Conservation (phyloP, 1,140 invertebrate genomes). For the Cyclina sinensis region DNA sequence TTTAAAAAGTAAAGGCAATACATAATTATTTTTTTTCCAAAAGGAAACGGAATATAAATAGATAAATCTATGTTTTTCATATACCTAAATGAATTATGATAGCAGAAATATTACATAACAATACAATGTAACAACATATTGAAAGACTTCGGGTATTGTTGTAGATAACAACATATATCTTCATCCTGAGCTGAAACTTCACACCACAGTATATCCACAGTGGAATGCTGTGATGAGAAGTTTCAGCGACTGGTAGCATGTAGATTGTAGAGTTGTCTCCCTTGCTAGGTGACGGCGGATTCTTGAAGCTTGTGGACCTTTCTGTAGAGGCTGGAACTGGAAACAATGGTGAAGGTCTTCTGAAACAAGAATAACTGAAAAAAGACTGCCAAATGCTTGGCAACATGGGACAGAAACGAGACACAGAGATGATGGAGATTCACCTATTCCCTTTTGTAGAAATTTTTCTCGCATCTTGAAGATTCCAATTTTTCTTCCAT, state of each 20-base stretch:
- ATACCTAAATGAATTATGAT: not conserved
- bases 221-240: not conserved
- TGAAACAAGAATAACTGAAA: slow-evolving; percentile 45
- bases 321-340: no score
- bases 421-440: not conserved
- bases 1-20: not conserved
- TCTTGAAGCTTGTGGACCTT: not conserved
- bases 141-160: slow-evolving; percentile 42
- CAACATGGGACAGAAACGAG: slow-evolving; percentile 16
- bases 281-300: not conserved
- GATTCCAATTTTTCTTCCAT: not conserved
- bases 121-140: slow-evolving; percentile 3
- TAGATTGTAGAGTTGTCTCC: not conserved
- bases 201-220: not conserved
- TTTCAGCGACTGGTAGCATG: not conserved
- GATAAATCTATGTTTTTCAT: not conserved
- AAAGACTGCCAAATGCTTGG: slow-evolving; percentile 5
- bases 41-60: not conserved
- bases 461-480: not conserved
- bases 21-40: not conserved
- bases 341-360: not conserved
- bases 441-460: not conserved
- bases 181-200: not conserved
- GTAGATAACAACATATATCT: not conserved
- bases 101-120: not conserved